Percentiles rank a stretch among this genome's conserved stretches.
These are phyloP conservation scores for Nicator chloris DNA, from an alignment of 2,113 vertebrate genomes.

Conservation along the genomic window DNA sequence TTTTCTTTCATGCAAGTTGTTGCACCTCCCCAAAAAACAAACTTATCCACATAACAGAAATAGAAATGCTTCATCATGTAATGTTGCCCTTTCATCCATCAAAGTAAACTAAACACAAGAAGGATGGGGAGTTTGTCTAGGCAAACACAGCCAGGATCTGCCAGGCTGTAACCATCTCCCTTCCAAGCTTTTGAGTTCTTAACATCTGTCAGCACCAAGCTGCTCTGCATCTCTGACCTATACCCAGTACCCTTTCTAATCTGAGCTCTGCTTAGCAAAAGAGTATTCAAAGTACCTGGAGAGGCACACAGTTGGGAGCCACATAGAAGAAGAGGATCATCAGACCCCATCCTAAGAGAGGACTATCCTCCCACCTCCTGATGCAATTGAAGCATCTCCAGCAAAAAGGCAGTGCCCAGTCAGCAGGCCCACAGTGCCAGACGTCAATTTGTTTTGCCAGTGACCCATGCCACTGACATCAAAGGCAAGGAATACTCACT, in stretches of 20 bases:
- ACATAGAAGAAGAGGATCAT: neutral
- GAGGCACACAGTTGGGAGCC: neutral
- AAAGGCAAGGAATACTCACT: neutral
- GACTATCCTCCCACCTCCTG: neutral
- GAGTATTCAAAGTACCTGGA: neutral
- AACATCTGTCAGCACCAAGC: neutral
- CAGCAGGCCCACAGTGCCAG: neutral
- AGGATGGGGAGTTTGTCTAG: neutral
- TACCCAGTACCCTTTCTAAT: neutral
- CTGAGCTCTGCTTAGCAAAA: neutral
- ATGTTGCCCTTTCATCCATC: neutral
- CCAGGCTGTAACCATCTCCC: neutral
- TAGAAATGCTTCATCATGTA: neutral
- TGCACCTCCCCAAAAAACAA: neutral
- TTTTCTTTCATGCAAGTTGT: neutral
- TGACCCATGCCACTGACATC: neutral
- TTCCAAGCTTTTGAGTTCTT: neutral
- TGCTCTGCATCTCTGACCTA: neutral
- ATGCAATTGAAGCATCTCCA: neutral
- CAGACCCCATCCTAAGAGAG: neutral
- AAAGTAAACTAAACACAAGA: neutral
- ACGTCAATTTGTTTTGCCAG: neutral
- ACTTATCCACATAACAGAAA: neutral
- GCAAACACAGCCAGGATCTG: neutral
- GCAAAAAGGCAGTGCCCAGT: neutral